Base-by-base conservation (phyloP, 2,888 invertebrate species). In the Drosophila eohydei region DNA sequence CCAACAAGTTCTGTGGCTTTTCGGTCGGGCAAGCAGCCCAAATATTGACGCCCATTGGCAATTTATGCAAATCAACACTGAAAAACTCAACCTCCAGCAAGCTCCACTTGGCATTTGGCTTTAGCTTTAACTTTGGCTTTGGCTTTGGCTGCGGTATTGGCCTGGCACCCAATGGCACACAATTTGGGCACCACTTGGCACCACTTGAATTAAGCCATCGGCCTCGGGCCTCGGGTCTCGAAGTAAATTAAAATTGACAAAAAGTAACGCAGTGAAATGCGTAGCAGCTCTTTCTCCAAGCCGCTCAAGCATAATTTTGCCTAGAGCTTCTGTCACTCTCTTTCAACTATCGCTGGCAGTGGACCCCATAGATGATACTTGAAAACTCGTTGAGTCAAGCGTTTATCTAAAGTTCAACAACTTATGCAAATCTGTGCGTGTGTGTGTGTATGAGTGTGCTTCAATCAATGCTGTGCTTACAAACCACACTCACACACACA, bases 321-420 rank as follows among this genome's bases (percentile, higher is more conserved):
- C 74, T 54, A 44, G n/a, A 57, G 79, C 51, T 21, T 21, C 6
- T 14, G 28, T 30, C 57, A 38, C 30, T 32, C 57, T 36, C 40
- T 40, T 16, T 26, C 56, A 14, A 30, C 54, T 34, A 63, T 63
- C 52, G 46, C 41, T 21, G 55, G 41, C 40, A 40, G 21, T 55
- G 55, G 55, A 55, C 41, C 30, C 55, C 30, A 28, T 30, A 12
- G 36, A 38, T 41, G 65, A 63, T 44, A 63, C 66, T 66, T 48
- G 55, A 63, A 66, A 41, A 40, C 40, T 54, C 34, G 66, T 62
- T 38, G 52, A 52, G 26, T 41, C 40, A 21, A 48, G 34, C 83
- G 70, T 83, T 85, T 85, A 84, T 85, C 83, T 84, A 83, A 81
- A 84, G 83, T 84, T 84, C 83, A 84, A 84, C 83, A 85, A 83